phyloP scores from a whole-genome alignment of 2,888 invertebrate species.

The Diadegma fenestrale region DNA sequence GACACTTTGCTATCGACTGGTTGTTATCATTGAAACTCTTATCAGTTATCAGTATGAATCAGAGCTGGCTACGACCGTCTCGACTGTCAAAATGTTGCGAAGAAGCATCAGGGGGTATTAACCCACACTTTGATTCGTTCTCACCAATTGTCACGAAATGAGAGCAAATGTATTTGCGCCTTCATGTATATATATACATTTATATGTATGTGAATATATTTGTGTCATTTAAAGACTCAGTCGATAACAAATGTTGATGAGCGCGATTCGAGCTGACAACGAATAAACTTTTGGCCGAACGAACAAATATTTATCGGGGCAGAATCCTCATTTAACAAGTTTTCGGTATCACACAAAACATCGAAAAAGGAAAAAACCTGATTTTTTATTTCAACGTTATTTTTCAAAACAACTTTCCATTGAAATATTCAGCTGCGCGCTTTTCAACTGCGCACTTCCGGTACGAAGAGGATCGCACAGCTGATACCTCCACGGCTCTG shows the following conservation, averaged over 20 bases:
- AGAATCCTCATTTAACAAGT: neutral
- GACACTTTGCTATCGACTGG: conserved; percentile 14
- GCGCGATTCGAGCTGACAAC: neutral
- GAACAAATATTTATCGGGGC: neutral
- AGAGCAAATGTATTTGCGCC: neutral
- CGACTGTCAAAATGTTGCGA: neutral
- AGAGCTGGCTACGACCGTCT: neutral
- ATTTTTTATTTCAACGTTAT: neutral
- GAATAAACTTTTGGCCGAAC: neutral
- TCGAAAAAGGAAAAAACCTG: neutral
- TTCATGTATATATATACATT: neutral
- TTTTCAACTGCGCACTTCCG: conserved; percentile 37
- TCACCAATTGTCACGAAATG: conserved; percentile 1
- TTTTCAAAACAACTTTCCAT: neutral
- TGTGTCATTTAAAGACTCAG: neutral
- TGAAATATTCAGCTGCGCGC: conserved; percentile 8
- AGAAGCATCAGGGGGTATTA: neutral
- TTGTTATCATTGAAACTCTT: conserved; percentile 6
- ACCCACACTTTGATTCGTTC: neutral
- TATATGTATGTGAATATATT: neutral
- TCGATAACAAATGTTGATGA: neutral
- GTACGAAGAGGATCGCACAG: conserved; percentile 3
- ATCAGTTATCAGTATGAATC: conserved; percentile 18
- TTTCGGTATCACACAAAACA: neutral
- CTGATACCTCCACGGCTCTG: conserved; percentile 31